These are phyloP conservation scores for Ardeotis arabs DNA, from an alignment of 2,113 vertebrate species.

Conservation along the genomic window DNA sequence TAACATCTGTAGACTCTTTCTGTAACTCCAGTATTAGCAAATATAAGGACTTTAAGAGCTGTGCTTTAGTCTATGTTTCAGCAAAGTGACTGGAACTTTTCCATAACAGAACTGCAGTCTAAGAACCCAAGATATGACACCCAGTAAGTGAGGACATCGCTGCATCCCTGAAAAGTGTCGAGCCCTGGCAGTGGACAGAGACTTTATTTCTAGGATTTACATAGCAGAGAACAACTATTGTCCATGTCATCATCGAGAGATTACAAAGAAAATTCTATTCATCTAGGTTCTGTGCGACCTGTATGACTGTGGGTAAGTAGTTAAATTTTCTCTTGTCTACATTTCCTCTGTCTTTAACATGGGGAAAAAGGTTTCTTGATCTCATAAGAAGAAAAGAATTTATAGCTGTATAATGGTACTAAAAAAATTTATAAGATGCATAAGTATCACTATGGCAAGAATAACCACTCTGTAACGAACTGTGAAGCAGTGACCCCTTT, in stretches of 20 bases:
- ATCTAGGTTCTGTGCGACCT: not conserved
- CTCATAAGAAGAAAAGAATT: not conserved
- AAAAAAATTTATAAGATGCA: not conserved
- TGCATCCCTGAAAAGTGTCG: not conserved
- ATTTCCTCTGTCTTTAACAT: not conserved
- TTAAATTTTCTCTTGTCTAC: not conserved
- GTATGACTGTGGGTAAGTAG: not conserved
- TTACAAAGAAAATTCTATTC: rapidly evolving
- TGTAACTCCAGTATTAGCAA: not conserved
- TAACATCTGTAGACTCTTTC: not conserved
- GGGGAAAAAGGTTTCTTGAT: not conserved
- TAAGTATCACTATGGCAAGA: not conserved
- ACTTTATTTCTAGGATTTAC: not conserved
- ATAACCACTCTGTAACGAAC: not conserved
- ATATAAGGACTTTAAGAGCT: not conserved
- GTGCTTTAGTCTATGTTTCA: not conserved
- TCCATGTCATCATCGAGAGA: not conserved
- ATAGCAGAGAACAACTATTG: not conserved
- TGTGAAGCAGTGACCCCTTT: not conserved
- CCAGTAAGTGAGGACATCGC: not conserved
- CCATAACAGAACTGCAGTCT: not conserved
- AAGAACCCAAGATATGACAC: not conserved
- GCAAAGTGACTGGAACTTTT: not conserved
- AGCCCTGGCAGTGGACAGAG: not conserved
- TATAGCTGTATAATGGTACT: not conserved